Base-by-base conservation (phyloP, 2,888 invertebrate species). In the Polydrusus cervinus region DNA sequence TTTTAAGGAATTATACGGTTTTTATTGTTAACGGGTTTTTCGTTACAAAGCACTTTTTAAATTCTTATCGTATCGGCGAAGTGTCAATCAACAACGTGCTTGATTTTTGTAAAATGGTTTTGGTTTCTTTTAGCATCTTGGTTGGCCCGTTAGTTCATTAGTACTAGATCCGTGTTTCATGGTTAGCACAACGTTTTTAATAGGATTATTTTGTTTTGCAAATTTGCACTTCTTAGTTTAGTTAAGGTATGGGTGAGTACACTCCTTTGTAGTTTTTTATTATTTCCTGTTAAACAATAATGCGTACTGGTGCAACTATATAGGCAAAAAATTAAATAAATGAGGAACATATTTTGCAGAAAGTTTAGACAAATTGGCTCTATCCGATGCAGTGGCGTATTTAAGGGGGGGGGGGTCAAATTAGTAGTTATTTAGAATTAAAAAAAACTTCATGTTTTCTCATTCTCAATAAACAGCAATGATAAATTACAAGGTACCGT, bases 71-170 rank as follows among this genome's bases (percentile, higher is more conserved):
- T 72, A 60, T 72, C 64, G 65, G n/a, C 30, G n/a, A 40, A 55
- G 61, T 73, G 68, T 73, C 73, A 71, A 71, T 71, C 71, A 73
- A 61, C 16, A 47, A 72, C 40, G 49, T 43, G 34, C 65, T 11
- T 49, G 11, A 67, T 67, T 66, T 61, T 72, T 57, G 40, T 49
- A 51, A 66, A 64, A 49, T 25, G 62, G 55, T 66, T 71, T 71
- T 34, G 13, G 64, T 38, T 57, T 61, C 60, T 53, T 43, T 70
- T 71, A 71, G 51, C 71, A 47, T 65, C 45, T 71, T 9, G n/a
- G 18, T 7, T 40, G 47, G 49, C 30, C 65, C 67, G 72, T 72
- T 72, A 72, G 40, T 72, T 72, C 67, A 61, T 72, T 72, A 67
- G 61, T 61, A 60, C 72, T 38, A 51, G 43, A 38, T 72, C 55